Evolutionary conservation across 2,888 invertebrate species (phyloP).

Genomic region (Tricholauxania praeusta): DNA sequence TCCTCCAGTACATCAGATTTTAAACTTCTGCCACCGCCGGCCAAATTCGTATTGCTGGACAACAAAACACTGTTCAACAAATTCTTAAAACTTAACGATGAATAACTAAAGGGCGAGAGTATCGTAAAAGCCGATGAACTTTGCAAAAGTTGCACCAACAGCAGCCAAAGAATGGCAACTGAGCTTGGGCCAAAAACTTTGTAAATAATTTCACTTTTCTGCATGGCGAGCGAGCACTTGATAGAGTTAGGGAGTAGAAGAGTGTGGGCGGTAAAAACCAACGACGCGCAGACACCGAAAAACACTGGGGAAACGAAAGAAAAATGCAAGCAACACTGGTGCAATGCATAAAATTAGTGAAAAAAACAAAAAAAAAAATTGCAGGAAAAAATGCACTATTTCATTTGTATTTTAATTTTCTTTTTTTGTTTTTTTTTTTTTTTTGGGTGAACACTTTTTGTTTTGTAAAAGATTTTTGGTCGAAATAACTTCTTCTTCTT

Average conservation of each 20-base stretch:
- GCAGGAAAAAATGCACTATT: constrained; percentile 8
- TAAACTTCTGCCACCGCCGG: constrained; percentile 63
- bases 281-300: neutral
- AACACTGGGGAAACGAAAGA: neutral
- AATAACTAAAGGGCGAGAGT: constrained; percentile 64
- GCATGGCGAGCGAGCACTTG: constrained; percentile 35
- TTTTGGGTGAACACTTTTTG: neutral
- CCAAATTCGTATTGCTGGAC: constrained; percentile 63
- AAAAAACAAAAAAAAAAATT: neutral
- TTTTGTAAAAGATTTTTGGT: neutral
- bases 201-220: constrained; percentile 52
- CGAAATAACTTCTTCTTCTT: neutral
- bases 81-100: constrained; percentile 63
- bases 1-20: constrained; percentile 65
- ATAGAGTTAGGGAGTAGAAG: neutral
- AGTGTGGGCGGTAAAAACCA: neutral
- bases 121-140: constrained; percentile 61
- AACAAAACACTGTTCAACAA: constrained; percentile 63
- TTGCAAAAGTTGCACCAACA: constrained; percentile 54
- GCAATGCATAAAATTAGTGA: neutral
- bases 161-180: constrained; percentile 50
- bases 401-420: too few relatives aligned
- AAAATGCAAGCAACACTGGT: neutral
- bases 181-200: constrained; percentile 52
- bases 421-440: neutral